phyloP scores from a whole-genome alignment of 2,113 vertebrate genomes.

The Syngnathus scovelli region DNA sequence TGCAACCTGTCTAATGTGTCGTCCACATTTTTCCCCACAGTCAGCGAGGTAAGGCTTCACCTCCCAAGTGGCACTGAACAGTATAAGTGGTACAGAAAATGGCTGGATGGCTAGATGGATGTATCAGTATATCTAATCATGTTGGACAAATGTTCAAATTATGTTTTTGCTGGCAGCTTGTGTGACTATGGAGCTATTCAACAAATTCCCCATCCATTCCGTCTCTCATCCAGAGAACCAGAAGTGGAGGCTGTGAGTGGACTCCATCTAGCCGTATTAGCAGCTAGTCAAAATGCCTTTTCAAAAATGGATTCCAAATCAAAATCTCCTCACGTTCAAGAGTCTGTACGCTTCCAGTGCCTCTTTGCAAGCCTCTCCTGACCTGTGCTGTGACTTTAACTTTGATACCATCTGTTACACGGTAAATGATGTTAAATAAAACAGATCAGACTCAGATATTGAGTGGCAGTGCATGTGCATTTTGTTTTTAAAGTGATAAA shows the following conservation, averaged over 20 bases:
- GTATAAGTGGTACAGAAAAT: background rate
- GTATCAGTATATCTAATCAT: background rate
- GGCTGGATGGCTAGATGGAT: background rate
- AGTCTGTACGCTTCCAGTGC: conserved; percentile 22
- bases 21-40: background rate
- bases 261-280: conserved; percentile 49
- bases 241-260: conserved; percentile 40
- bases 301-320: conserved; percentile 46
- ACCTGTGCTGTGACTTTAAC: conserved; percentile 22
- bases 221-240: conserved; percentile 16
- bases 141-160: background rate
- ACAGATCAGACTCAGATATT: conserved; percentile 15
- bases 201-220: conserved; percentile 14
- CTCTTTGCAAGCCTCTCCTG: conserved; percentile 27
- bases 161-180: background rate
- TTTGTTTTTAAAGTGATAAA: background rate
- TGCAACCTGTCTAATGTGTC: background rate
- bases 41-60: background rate
- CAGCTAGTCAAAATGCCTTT: conserved; percentile 43
- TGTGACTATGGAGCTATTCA: background rate
- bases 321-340: conserved; percentile 50
- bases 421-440: background rate
- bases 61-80: background rate
- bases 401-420: conserved; percentile 30
- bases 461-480: background rate